Evolutionary conservation across 2,888 invertebrate genomes (phyloP).

Genomic region (Chloromyia formosa): DNA sequence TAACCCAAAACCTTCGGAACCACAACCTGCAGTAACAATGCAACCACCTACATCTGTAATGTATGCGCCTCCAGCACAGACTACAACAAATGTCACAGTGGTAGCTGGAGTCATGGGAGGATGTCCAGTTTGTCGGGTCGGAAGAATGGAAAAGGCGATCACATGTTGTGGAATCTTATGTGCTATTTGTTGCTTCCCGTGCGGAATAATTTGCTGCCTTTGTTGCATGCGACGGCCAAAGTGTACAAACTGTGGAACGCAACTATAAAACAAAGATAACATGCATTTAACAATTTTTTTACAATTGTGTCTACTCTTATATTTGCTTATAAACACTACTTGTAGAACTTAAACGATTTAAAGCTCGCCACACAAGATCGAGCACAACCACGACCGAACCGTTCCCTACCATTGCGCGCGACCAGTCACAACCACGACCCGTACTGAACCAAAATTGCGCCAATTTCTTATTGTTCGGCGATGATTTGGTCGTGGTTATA

Average conservation of each 20-base stretch:
- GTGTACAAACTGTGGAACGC: conserved; percentile 20
- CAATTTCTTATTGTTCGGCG: too few species aligned
- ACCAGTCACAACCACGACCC: too few species aligned
- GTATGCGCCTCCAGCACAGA: too few species aligned
- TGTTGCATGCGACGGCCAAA: conserved; percentile 2
- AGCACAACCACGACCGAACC: too few species aligned
- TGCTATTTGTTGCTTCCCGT: conserved; percentile 15
- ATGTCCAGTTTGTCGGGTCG: conserved; percentile 28
- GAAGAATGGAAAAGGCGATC: conserved; percentile 9
- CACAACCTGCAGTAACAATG: not conserved
- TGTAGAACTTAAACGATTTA: too few species aligned
- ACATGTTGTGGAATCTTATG: conserved; percentile 30
- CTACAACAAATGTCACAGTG: conserved; percentile 17
- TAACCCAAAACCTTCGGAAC: not conserved
- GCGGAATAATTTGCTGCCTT: conserved; percentile 13
- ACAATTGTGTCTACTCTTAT: too few species aligned
- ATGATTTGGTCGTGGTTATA: too few species aligned
- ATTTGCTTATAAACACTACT: too few species aligned
- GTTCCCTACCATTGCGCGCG: too few species aligned
- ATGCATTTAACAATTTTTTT: not conserved
- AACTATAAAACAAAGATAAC: not conserved
- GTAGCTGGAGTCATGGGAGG: conserved; percentile 7
- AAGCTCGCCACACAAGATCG: too few species aligned
- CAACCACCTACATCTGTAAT: not conserved
- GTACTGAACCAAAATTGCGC: too few species aligned